Base-by-base conservation (phyloP, 2,797 vertebrate genomes). In the Myoxocephalus aenaeus region DNA sequence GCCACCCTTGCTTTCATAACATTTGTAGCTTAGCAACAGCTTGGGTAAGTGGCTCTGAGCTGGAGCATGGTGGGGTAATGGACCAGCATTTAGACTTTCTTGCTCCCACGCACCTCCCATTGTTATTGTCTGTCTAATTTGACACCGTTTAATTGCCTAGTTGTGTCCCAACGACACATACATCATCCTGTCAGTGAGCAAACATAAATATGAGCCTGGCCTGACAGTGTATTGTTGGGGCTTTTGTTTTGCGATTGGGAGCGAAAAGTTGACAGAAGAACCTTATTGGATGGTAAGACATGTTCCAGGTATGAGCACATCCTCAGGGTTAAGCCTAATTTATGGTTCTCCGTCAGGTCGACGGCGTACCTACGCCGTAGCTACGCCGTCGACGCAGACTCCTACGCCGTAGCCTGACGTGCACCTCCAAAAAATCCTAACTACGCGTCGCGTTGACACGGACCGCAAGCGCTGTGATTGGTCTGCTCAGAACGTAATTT, bases 21-120 rank as follows among this genome's bases (percentile, higher is more conserved):
- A 72, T 83, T 79, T 70, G 89, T 92, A 87, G 77, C 92, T 86
- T 88, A 89, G 92, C 90, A 94, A 93, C 91, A 75, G 80, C 59
- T 74, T 67, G 58, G 70, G 70, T 74, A 88, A 83, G 75, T 80
- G 58, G 48, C 69, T 82, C 38, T 13, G 62, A 81, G 77, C 73
- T 42, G 63, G 34, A 69, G 85, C 77, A 66, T 9, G 42, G 75
- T 72, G 87, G 86, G 86, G 90, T 89, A 91, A 91, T 92, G 88
- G 87, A 85, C 57, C 80, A 72, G 77, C 80, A 70, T 89, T 83
- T 70, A 40, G 74, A 84, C 80, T 76, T 59, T 65, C 51, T 65
- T 65, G 84, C 76, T 84, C 83, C 83, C 79, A 77, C 54, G 44
- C 81, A 79, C 74, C 73, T 73, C 38, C 69, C 76, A 71, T 88